Percentiles rank a stretch among this genome's conserved stretches.
Evolutionary conservation across 2,797 vertebrate species (phyloP).

Genomic region (Pogoniulus pusillus): DNA sequence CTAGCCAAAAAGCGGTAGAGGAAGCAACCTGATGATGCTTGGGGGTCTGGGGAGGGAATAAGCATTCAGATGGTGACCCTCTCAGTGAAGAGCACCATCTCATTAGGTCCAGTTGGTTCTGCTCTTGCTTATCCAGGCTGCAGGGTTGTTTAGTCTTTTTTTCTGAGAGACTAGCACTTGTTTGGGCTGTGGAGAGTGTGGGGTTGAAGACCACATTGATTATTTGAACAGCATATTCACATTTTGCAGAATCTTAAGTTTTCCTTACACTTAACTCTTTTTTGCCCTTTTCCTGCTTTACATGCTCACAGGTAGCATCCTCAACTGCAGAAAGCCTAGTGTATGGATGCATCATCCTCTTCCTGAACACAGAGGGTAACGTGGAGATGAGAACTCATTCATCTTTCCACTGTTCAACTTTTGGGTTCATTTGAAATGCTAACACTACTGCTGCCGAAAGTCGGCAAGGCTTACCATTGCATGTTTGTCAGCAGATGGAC

Average conservation of each 20-base stretch:
- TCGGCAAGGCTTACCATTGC: conserved; percentile 18
- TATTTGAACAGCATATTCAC: neutral
- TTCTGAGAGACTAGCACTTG: neutral
- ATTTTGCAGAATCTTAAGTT: neutral
- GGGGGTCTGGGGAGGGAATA: neutral
- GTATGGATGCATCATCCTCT: neutral
- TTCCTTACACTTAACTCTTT: neutral
- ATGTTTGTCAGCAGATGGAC: conserved; percentile 26
- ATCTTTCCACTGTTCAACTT: neutral
- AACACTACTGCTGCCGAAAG: conserved; percentile 13
- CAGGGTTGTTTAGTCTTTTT: neutral
- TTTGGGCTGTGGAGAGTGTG: neutral
- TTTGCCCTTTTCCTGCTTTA: neutral
- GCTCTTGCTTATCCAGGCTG: neutral
- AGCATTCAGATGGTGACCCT: neutral
- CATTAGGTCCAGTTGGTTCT: neutral
- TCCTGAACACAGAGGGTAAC: neutral
- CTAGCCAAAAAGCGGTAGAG: neutral
- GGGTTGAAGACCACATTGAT: neutral
- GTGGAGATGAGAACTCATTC: conserved; percentile 1
- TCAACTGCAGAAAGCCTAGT: neutral
- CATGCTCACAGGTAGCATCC: neutral
- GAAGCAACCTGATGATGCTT: neutral
- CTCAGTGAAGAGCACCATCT: neutral
- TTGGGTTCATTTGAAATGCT: neutral